Evolutionary conservation across 2,888 invertebrate genomes (phyloP).

Genomic region (Leptogaster cylindrica): DNA sequence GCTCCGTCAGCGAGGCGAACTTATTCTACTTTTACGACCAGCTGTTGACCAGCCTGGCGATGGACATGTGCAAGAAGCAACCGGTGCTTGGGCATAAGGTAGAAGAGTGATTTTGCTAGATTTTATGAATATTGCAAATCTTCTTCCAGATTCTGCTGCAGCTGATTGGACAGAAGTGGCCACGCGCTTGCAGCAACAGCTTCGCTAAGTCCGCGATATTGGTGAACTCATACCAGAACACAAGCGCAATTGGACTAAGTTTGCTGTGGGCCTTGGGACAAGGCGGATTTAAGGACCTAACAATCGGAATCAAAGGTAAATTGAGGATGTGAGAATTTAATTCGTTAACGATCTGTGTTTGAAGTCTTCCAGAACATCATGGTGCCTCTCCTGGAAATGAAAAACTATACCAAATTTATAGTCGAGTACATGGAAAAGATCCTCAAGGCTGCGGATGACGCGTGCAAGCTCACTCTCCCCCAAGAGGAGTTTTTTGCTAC

Average conservation of each 20-base stretch:
- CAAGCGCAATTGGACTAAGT: conserved; percentile 74
- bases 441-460: conserved; percentile 48
- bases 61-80: conserved; percentile 73
- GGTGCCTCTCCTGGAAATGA: conserved; percentile 74
- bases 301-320: conserved; percentile 71
- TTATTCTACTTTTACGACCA: conserved; percentile 74
- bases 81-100: conserved; percentile 67
- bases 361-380: conserved; percentile 78
- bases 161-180: conserved; percentile 70
- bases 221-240: conserved; percentile 78
- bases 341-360: conserved; percentile 50
- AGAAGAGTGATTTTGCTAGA: conserved; percentile 18
- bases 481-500: conserved; percentile 55
- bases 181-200: conserved; percentile 68
- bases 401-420: conserved; percentile 72
- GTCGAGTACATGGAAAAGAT: conserved; percentile 66
- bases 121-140: neutral
- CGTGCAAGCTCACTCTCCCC: conserved; percentile 48
- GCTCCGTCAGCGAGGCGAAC: conserved; percentile 69
- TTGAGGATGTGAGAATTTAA: neutral
- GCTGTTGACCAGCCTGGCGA: conserved; percentile 72
- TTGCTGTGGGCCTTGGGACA: conserved; percentile 81
- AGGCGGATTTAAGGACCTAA: conserved; percentile 70
- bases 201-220: conserved; percentile 70
- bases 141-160: conserved; percentile 67